Evolutionary conservation across 2,888 invertebrate genomes (phyloP).

Genomic region (Yponomeuta malinellus): DNA sequence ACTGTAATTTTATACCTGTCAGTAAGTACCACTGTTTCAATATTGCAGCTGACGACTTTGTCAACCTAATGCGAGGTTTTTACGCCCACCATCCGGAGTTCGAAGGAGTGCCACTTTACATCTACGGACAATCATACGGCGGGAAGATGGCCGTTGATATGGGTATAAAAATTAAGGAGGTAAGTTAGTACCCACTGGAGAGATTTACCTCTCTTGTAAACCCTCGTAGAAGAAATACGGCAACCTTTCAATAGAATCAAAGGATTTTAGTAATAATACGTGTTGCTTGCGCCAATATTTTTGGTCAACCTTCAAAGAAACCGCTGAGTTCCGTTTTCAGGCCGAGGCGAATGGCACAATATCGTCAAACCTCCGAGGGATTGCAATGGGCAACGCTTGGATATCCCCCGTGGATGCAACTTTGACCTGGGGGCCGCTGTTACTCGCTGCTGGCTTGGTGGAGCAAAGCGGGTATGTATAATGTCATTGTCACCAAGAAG

Average conservation of each 20-base stretch:
- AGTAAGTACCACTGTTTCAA: too few species aligned
- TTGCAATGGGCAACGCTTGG: slow-evolving; percentile 93
- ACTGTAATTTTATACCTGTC: too few species aligned
- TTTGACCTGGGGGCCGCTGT: slow-evolving; percentile 87
- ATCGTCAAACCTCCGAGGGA: slow-evolving; percentile 82
- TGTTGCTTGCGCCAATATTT: too few species aligned
- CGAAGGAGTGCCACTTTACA: slow-evolving; percentile 83
- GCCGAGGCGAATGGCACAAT: slow-evolving; percentile 79
- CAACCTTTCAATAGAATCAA: not conserved
- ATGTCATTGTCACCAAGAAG: too few species aligned
- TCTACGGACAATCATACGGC: slow-evolving; percentile 93
- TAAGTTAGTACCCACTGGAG: slow-evolving; percentile 29
- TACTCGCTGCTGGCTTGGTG: slow-evolving; percentile 83
- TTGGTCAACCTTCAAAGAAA: not conserved
- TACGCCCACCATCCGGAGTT: slow-evolving; percentile 81
- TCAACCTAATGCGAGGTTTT: slow-evolving; percentile 82
- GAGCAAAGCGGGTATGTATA: slow-evolving; percentile 74
- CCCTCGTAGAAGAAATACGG: too few species aligned
- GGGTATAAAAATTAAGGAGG: slow-evolving; percentile 76
- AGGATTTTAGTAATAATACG: not conserved
- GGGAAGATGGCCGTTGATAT: slow-evolving; percentile 95
- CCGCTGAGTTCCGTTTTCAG: slow-evolving; percentile 38
- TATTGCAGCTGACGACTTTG: slow-evolving; percentile 80
- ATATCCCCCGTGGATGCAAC: slow-evolving; percentile 91
- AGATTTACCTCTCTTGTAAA: not conserved